Base-by-base conservation (phyloP, 2,113 vertebrate species). In the Cheirogaleus medius region DNA sequence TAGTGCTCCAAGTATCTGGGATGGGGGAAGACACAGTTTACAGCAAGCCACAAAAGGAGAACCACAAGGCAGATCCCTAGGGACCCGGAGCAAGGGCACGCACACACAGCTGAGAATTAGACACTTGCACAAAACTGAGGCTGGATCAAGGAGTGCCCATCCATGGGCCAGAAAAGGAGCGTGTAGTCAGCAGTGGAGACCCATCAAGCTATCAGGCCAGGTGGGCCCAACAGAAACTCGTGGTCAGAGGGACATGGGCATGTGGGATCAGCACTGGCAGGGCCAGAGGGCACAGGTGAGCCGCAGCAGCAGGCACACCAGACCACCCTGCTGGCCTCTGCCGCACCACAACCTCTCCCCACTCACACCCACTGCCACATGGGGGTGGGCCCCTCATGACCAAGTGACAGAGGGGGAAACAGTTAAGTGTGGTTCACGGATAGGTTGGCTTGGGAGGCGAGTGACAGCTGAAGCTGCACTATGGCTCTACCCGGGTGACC, bases 201-300 rank as follows among this genome's bases (percentile, higher is more conserved):
- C 32, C 44, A 39, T 11, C 44, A 34, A 29, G 25, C 29, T 27
- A 52, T 6, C 37, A 42, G 21, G 18, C 47, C 34, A 39, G 18
- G 52, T 8, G n/a, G 15, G 23, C 64, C 60, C 71, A 78, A 54
- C 3, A 66, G 76, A 82, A 77, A 60, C 29, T 32, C 25, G 2
- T 14, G 1, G 0, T 37, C 63, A 34, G 10, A 78, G 0, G 64
- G n/a, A 58, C 63, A 80, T 0, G 47, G n/a, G 3, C 3, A 44
- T 13, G 6, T 49, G 69, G 56, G n/a, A 42, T 77, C 52, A 66
- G 68, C 44, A 17, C 1, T 8, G 49, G 52, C 17, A 32, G 20
- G 34, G 54, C 47, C 0, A 2, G 47, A 27, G 63, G 47, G 34
- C 49, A 47, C 56, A 63, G 68, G 47, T 23, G 32, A 63, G 37